These are phyloP conservation scores for Arion vulgaris DNA, from an alignment of 1,140 invertebrate species.

Conservation along the genomic window DNA sequence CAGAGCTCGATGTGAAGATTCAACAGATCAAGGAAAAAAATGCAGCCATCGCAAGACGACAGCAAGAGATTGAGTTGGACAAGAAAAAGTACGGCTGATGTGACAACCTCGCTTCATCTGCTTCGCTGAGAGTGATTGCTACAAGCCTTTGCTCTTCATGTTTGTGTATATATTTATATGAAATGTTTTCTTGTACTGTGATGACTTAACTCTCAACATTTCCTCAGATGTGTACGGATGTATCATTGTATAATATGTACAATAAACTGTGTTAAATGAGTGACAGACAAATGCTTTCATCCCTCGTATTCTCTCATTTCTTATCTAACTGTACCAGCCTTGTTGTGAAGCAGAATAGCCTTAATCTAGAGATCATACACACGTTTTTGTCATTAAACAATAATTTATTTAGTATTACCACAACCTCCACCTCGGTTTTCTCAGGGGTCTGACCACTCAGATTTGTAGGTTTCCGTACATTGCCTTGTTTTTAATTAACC, in stretches of 20 bases:
- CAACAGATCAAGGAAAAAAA: conserved; percentile 54
- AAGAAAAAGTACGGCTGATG: conserved; percentile 48
- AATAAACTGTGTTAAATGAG: background rate
- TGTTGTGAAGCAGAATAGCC: no score
- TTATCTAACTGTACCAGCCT: no score
- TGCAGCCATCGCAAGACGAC: conserved; percentile 46
- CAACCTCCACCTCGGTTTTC: no score
- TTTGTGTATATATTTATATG: background rate
- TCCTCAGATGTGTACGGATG: background rate
- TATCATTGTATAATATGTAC: background rate
- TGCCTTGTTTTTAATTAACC: no score
- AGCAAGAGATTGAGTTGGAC: conserved; percentile 49
- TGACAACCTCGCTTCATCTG: background rate
- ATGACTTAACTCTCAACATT: background rate
- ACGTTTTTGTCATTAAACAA: no score
- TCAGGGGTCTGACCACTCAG: no score
- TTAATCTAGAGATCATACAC: no score
- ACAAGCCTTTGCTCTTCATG: background rate
- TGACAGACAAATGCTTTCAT: background rate
- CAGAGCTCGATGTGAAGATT: conserved; percentile 51
- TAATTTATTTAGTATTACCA: no score
- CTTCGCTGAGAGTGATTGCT: background rate
- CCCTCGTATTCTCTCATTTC: no score
- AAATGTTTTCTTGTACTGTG: background rate
- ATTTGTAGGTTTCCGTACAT: no score